These are phyloP conservation scores for Mycogona germanica DNA, from an alignment of 2,888 invertebrate species.

Conservation along the genomic window DNA sequence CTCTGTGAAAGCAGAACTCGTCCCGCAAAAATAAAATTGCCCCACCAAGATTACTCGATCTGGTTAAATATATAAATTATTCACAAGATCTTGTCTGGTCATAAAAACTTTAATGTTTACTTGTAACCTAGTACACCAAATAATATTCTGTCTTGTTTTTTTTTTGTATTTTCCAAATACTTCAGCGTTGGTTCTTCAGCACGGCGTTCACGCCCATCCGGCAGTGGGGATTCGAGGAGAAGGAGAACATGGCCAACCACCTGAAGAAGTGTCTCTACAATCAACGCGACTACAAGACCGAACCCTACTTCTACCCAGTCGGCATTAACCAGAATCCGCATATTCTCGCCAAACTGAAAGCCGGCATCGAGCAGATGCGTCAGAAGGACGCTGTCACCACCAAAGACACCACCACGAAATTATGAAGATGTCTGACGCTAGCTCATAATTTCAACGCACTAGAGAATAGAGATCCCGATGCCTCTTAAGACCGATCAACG, in stretches of 20 bases:
- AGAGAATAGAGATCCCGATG: too few relatives aligned
- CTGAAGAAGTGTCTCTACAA: slow-evolving; percentile 34
- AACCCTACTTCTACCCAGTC: slow-evolving; percentile 21
- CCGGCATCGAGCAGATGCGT: not conserved
- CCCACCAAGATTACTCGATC: too few relatives aligned
- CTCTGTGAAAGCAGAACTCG: too few relatives aligned
- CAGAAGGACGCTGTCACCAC: not conserved
- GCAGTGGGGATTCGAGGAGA: slow-evolving; percentile 34
- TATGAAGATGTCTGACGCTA: too few relatives aligned
- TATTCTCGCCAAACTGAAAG: slow-evolving; percentile 17
- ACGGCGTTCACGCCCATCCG: slow-evolving; percentile 34
- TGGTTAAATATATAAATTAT: too few relatives aligned
- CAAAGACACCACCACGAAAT: slow-evolving; percentile 12
- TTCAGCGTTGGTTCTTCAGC: slow-evolving; percentile 37
- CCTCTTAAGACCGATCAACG: too few relatives aligned
- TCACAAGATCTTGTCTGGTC: too few relatives aligned
- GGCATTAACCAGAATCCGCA: slow-evolving; percentile 15
- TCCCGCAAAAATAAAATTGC: too few relatives aligned
- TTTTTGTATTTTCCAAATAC: not conserved
- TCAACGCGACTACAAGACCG: slow-evolving; percentile 19
- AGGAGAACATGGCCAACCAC: slow-evolving; percentile 33
- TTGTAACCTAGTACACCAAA: too few relatives aligned
- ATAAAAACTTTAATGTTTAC: too few relatives aligned
- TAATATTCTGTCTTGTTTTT: too few relatives aligned
- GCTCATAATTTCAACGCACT: too few relatives aligned